A percentile compares a stretch with the other conserved stretches of the same genome.
Evolutionary conservation across 2,113 vertebrate genomes (phyloP).

Genomic region (Probosciger aterrimus): DNA sequence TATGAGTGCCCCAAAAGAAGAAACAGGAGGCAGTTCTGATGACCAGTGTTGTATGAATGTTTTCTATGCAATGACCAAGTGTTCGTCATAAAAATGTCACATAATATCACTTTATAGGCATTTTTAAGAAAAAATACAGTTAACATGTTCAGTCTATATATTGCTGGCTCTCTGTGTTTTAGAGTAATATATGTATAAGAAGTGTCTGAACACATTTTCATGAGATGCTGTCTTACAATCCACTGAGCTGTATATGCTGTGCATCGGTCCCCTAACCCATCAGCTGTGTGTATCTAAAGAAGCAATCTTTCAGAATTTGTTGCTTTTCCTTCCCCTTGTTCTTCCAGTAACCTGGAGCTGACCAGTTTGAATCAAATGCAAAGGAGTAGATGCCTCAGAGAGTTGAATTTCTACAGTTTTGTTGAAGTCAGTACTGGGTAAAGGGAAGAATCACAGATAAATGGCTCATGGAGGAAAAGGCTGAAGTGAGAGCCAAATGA

Average conservation of each 20-base stretch:
- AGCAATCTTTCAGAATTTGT: not conserved
- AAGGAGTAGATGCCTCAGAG: not conserved
- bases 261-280: accelerated
- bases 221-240: not conserved
- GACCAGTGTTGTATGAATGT: not conserved
- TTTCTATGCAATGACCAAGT: not conserved
- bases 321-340: not conserved
- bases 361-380: not conserved
- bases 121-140: not conserved
- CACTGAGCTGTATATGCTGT: not conserved
- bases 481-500: not conserved
- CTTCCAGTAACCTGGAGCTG: not conserved
- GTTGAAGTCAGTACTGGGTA: not conserved
- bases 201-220: not conserved
- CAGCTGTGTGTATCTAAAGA: not conserved
- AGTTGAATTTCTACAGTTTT: not conserved
- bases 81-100: not conserved
- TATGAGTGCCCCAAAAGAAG: not conserved
- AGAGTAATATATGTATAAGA: not conserved
- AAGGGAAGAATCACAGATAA: accelerated
- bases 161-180: not conserved
- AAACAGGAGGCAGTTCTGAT: accelerated
- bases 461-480: not conserved
- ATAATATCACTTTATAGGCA: not conserved
- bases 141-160: not conserved